phyloP scores from a whole-genome alignment of 2,797 vertebrate species.

The Alcedo atthis region DNA sequence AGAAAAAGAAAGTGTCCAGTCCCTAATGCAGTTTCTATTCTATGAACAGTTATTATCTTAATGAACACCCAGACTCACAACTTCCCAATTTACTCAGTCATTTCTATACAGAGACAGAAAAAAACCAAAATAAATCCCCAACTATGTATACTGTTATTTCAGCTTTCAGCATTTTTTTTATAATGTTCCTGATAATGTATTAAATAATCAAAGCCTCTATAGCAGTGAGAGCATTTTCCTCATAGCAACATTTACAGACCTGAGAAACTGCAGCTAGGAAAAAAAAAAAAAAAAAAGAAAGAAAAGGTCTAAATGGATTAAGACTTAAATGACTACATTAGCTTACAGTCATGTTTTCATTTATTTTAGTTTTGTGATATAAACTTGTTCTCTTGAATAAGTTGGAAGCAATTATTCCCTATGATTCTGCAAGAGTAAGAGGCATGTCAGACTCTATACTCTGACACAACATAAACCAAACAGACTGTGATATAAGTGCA shows the following conservation, averaged over 20 bases:
- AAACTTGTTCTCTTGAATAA: conserved; percentile 55
- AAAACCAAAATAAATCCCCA: conserved; percentile 5
- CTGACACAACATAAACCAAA: background rate
- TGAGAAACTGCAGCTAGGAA: background rate
- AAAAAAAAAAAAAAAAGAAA: background rate
- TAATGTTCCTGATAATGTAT: conserved; percentile 54
- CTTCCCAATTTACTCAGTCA: background rate
- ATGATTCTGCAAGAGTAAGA: background rate
- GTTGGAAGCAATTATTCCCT: conserved; percentile 11
- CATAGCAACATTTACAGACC: conserved; percentile 49
- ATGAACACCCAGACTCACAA: background rate
- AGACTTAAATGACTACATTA: conserved; percentile 3
- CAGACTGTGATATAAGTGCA: background rate
- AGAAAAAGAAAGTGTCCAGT: background rate
- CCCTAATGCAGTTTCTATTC: background rate
- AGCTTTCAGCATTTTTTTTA: background rate
- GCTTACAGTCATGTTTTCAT: conserved; percentile 42
- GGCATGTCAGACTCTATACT: background rate
- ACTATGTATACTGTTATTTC: background rate
- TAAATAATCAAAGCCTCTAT: conserved; percentile 67
- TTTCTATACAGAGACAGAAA: conserved; percentile 4
- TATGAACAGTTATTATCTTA: conserved; percentile 10
- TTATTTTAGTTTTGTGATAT: conserved; percentile 57
- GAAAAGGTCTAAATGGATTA: background rate
- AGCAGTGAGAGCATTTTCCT: conserved; percentile 57